These are phyloP conservation scores for Geotrupes spiniger DNA, from an alignment of 2,888 invertebrate species.

Conservation along the genomic window DNA sequence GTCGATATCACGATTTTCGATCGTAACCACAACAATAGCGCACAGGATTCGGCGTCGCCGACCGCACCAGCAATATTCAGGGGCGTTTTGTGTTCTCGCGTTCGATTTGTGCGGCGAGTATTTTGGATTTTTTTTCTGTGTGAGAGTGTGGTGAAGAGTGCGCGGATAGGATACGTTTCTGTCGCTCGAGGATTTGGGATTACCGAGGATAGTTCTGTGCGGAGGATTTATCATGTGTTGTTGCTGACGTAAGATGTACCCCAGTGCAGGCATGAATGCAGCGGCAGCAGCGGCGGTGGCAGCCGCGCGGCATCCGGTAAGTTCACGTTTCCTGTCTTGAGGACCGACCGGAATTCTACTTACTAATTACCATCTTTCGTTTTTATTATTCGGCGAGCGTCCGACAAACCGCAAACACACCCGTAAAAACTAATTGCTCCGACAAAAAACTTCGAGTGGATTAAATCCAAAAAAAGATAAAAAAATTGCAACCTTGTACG, in stretches of 20 bases:
- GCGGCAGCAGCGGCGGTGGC: constrained; percentile 82
- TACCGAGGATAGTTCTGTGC: constrained; percentile 19
- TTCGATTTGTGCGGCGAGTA: constrained; percentile 5
- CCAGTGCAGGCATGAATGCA: constrained; percentile 83
- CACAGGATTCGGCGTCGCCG: not conserved
- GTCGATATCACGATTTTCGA: constrained; percentile 5
- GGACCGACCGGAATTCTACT: not conserved
- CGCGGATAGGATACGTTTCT: constrained; percentile 13
- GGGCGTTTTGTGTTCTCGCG: not conserved
- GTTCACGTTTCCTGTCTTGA: constrained; percentile 37
- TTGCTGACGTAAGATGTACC: constrained; percentile 68
- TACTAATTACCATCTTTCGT: no score
- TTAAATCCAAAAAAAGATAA: no score
- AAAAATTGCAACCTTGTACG: no score
- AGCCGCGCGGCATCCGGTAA: constrained; percentile 85
- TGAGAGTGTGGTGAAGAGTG: constrained; percentile 1
- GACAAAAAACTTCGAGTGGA: no score
- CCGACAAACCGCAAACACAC: no score
- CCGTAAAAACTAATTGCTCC: no score
- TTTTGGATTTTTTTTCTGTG: constrained; percentile 7
- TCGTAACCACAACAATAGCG: not conserved
- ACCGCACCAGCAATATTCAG: not conserved
- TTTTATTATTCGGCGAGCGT: no score
- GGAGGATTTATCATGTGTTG: constrained; percentile 39
- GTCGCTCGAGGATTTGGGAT: constrained; percentile 16